Base-by-base conservation (phyloP, 2,113 vertebrate species). In the Gambusia holbrooki region DNA sequence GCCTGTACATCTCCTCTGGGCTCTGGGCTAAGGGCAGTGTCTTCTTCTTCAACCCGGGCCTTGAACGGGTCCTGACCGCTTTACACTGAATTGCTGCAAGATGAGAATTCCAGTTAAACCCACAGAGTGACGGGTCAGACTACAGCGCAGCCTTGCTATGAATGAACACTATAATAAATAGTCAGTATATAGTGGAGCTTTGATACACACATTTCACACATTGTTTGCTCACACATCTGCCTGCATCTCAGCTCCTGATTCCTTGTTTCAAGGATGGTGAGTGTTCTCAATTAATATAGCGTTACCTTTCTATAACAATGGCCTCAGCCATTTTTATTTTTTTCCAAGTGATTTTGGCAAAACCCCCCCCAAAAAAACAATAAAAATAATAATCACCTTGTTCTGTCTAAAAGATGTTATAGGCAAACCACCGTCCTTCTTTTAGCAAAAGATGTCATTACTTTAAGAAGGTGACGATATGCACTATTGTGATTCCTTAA, bases 11-110 rank as follows among this genome's bases (percentile, higher is more conserved):
- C 94, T 99, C 97, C 90, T 99, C 98, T 91, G 97, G 95, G 80
- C 96, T 96, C 87, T 99, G 97, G 90, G 96, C 93, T 94, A 98
- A 94, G 1, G 95, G 92, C 88, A 96, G 91, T 86, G 95, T 94
- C 94, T 99, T 99, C 94, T 99, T 99, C 94, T 99, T 99, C 84
- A 96, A 95, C 90, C 97, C 96, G 69, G 97, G 97, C 94, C 98
- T 96, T 85, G 97, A 98, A 87, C 97, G 96, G 81, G 96, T 96
- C 92, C 97, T 97, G 91, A 96, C 97, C 82, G 96, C 96, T 91
- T 98, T 99, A 95, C 97, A 98, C 92, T 98, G 97, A 93, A 96
- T 96, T 70, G 95, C 97, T 99, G 89, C 82, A 94, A 90, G 73
- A 85, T 70, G 85, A n/a, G 84, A 84, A 62, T 66, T 19, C 7